These are phyloP conservation scores for Bettongia penicillata DNA, from an alignment of 2,113 vertebrate species.

Conservation along the genomic window DNA sequence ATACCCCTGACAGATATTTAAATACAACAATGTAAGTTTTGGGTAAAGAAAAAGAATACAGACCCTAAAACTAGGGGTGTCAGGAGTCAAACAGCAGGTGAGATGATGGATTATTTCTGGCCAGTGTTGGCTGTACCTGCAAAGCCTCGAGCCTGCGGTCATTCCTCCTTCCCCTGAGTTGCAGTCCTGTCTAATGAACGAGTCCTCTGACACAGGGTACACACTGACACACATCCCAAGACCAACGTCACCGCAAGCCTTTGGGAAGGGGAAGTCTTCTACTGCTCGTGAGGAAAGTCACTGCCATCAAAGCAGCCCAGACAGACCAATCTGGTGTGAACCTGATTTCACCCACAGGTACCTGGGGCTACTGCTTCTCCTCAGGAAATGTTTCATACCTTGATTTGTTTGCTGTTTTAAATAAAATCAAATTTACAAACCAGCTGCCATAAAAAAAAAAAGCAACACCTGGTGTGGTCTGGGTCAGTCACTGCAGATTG, in stretches of 20 bases:
- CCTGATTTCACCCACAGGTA: no score
- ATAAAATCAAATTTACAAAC: constrained; percentile 38
- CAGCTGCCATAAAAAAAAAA: neutral
- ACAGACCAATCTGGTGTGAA: no score
- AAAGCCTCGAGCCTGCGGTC: constrained; percentile 22
- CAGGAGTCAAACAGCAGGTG: constrained; percentile 44
- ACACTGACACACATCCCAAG: no score
- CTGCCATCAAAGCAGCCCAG: no score
- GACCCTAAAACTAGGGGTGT: constrained; percentile 1
- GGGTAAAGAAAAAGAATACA: constrained; percentile 11
- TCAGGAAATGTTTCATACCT: no score
- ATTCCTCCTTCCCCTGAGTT: neutral
- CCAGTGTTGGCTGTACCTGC: constrained; percentile 31
- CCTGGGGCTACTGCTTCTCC: no score
- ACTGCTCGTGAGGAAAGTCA: no score
- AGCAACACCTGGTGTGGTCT: neutral
- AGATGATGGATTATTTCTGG: constrained; percentile 5
- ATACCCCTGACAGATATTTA: neutral
- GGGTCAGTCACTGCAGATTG: constrained; percentile 22
- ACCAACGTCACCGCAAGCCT: no score
- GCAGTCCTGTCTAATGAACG: no score
- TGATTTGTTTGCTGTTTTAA: constrained; percentile 51
- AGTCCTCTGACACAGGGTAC: no score
- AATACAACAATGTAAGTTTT: constrained; percentile 30
- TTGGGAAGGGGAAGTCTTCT: no score